Evolutionary conservation across 1,140 invertebrate species (phyloP).

Genomic region (Chironomus tepperi): DNA sequence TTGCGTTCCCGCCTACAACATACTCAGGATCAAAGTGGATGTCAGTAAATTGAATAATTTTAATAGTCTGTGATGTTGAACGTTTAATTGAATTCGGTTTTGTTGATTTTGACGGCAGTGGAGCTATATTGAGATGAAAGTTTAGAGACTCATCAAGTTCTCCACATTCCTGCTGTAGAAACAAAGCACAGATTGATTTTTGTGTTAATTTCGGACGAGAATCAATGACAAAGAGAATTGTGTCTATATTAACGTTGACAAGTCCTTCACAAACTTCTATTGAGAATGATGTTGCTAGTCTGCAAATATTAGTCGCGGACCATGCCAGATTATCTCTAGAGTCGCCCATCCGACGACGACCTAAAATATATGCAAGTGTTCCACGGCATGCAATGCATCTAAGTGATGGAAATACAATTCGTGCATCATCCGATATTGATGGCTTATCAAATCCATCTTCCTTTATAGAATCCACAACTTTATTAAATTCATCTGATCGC

Average conservation of each 20-base stretch:
- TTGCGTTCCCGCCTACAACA: constrained; percentile 49
- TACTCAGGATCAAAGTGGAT: constrained; percentile 69
- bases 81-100: not conserved
- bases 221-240: not conserved
- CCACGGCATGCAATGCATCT: not conserved
- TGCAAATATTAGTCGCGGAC: not conserved
- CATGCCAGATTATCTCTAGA: not conserved
- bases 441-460: no score
- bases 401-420: not conserved
- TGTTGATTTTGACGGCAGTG: no score
- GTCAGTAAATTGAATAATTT: constrained; percentile 55
- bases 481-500: not conserved
- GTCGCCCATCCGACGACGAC: not conserved
- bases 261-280: not conserved
- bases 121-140: not conserved
- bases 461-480: not conserved
- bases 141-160: not conserved
- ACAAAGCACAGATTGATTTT: not conserved
- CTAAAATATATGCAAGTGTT: not conserved
- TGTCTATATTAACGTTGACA: not conserved
- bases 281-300: not conserved
- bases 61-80: not conserved
- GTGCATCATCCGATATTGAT: not conserved
- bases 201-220: not conserved
- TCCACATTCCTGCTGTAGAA: not conserved